Base-by-base conservation (phyloP, 2,888 invertebrate genomes). In the Acleris holmiana region DNA sequence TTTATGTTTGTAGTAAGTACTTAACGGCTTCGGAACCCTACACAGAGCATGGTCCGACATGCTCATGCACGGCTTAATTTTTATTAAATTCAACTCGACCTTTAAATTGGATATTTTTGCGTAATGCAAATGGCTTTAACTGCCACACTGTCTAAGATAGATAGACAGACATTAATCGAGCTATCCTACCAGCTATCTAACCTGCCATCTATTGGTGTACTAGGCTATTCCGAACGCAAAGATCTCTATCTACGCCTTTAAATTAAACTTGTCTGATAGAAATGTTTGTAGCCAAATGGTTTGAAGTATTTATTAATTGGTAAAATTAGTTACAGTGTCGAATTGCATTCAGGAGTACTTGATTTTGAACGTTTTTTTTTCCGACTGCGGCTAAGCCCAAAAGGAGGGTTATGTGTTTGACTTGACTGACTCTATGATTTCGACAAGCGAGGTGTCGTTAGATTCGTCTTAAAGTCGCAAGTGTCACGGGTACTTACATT, bases 131-230 rank as follows among this genome's bases (percentile, higher is more conserved):
- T 48, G 21, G 13, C 29, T 46, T 60, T 29, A 7, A 23, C 19
- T 17, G 35, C 44, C 21, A 41, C 25, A 29, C 2, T 25, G 25
- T 35, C 21, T 4, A 17, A 50, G 56, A 62, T 49, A 25, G 21
- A 62, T 56, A 29, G 56, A 19, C 15, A 21, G 44, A 25, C 62
- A 62, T 62, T 50, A 62, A 62, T 62, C 50, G 50, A 44, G 13
- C 44, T 29, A 29, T 29, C 29, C 29, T 8, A 8, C 25, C 8
- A 8, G 40, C 48, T 23, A 44, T 40, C 46, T 3, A n/a, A 13
- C 10, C 13, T 4, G 15, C 46, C 23, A 51, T 63, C 50, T 35
- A 50, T 44, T 25, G 62, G 25, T 19, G 35, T 15, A 13, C 29
- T 40, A 6, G 29, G 49, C 62, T 49, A 49, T 41, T 41, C 8